Evolutionary conservation across 2,888 invertebrate genomes (phyloP).

Genomic region (Heliconius charithonia): DNA sequence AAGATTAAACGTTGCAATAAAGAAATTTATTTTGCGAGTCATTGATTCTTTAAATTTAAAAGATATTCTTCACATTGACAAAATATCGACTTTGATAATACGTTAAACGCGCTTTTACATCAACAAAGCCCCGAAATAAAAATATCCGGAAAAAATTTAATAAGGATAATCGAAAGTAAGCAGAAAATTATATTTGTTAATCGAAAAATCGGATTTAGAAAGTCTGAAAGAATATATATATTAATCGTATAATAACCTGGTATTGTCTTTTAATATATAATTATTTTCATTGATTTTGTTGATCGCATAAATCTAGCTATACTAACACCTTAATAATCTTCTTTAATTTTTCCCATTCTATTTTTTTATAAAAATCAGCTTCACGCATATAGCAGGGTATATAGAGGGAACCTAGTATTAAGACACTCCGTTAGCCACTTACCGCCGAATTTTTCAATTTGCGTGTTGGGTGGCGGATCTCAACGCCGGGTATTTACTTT

Average conservation of each 20-base stretch:
- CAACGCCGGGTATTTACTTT: too few relatives aligned
- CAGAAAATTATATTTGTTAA: conserved; percentile 8
- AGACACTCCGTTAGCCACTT: too few relatives aligned
- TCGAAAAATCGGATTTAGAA: background rate
- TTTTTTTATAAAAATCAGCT: background rate
- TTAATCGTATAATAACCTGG: too few relatives aligned
- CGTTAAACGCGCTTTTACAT: background rate
- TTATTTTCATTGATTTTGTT: too few relatives aligned
- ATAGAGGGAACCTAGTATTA: too few relatives aligned
- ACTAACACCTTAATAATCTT: too few relatives aligned
- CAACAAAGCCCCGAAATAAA: background rate
- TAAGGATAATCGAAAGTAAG: background rate
- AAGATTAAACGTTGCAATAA: background rate
- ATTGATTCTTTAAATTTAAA: background rate
- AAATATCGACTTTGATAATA: background rate
- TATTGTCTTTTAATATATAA: too few relatives aligned
- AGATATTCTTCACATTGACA: background rate
- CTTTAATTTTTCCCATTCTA: background rate
- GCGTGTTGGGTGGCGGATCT: too few relatives aligned
- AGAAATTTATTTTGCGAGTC: background rate
- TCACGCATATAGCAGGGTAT: too few relatives aligned
- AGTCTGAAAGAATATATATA: too few relatives aligned
- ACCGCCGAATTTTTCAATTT: too few relatives aligned
- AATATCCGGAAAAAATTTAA: background rate
- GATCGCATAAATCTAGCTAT: too few relatives aligned